phyloP scores from a whole-genome alignment of 2,888 invertebrate species.

The Campoplex nolae region DNA sequence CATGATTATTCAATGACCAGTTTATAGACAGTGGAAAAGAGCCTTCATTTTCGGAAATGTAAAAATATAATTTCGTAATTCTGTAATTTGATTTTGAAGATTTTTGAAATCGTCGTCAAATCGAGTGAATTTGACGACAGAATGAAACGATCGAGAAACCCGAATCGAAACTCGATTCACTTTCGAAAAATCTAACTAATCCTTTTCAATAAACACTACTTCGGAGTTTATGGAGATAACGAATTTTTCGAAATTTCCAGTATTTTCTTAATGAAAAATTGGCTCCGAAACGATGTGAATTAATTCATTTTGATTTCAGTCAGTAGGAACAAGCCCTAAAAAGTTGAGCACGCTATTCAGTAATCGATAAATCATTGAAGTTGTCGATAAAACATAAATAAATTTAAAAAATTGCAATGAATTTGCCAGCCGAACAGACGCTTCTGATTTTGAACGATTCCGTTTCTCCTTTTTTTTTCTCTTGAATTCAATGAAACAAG shows the following conservation, averaged over 20 bases:
- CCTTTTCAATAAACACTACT: too few relatives aligned
- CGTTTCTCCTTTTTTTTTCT: neutral
- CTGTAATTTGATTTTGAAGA: too few relatives aligned
- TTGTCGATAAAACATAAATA: neutral
- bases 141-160: too few relatives aligned
- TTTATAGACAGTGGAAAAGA: neutral
- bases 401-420: neutral
- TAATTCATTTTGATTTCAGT: neutral
- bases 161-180: too few relatives aligned
- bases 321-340: neutral
- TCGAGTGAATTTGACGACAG: too few relatives aligned
- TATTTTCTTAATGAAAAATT: neutral
- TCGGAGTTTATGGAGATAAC: neutral
- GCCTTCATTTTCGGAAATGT: neutral
- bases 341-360: neutral
- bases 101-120: too few relatives aligned
- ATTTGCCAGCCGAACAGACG: neutral
- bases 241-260: neutral
- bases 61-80: neutral
- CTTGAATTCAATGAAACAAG: slow-evolving; percentile 49
- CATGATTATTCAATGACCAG: neutral
- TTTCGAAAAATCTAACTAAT: too few relatives aligned
- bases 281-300: neutral
- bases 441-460: neutral
- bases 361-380: neutral